Conservation (phyloP, 2,113 vertebrate species). For the Ophiodon elongatus region DNA sequence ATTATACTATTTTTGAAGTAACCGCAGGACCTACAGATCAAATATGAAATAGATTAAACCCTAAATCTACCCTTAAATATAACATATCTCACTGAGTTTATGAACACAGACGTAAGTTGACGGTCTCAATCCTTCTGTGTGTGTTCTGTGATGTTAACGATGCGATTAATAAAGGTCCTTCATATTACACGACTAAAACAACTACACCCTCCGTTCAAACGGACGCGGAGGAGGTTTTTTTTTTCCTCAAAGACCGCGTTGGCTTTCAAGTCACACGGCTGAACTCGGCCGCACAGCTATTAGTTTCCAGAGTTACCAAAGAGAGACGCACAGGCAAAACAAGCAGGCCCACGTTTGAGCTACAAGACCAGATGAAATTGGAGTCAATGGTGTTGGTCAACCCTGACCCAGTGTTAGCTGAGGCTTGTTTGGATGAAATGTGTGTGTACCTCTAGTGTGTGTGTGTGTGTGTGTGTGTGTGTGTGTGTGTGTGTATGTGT, state of each 20-base stretch:
- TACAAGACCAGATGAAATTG: constrained; percentile 71
- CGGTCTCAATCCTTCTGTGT: constrained; percentile 3
- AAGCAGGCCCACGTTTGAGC: constrained; percentile 58
- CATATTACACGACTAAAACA: not conserved
- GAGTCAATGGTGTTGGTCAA: constrained; percentile 80
- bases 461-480: constrained; percentile 29
- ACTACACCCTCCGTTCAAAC: not conserved
- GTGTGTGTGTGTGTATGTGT: constrained; percentile 30
- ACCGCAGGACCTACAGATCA: not conserved
- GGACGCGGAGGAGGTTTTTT: not conserved
- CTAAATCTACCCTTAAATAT: not conserved
- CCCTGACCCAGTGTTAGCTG: constrained; percentile 68
- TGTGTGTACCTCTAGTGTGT: constrained; percentile 32
- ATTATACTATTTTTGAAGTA: not conserved
- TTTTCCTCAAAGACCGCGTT: constrained; percentile 8
- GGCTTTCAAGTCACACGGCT: constrained; percentile 31
- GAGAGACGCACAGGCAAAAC: constrained; percentile 47
- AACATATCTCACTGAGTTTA: not conserved
- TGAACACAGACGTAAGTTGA: not conserved
- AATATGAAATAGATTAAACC: not conserved
- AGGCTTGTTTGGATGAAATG: constrained; percentile 68
- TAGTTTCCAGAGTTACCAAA: constrained; percentile 41
- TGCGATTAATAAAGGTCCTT: constrained; percentile 1
- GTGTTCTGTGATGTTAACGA: constrained; percentile 5
- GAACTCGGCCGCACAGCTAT: constrained; percentile 38